Conservation (phyloP, 2,888 invertebrate genomes). For the Thyatira batis region DNA sequence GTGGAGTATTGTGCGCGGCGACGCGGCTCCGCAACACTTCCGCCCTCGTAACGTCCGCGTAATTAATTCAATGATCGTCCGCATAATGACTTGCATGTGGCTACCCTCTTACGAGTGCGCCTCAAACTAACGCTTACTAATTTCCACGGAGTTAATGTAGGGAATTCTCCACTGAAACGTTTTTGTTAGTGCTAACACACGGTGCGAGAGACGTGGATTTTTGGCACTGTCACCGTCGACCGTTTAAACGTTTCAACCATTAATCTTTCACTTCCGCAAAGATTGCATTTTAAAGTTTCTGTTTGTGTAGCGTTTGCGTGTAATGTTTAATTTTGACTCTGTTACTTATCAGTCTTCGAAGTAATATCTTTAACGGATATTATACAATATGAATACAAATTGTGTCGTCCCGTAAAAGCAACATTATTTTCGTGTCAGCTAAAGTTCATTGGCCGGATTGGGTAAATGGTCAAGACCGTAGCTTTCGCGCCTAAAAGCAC, state of each 20-base stretch:
- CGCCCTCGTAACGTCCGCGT: slow-evolving; percentile 57
- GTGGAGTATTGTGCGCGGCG: slow-evolving; percentile 25
- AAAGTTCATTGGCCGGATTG: slow-evolving; percentile 18
- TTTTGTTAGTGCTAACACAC: slow-evolving; percentile 63
- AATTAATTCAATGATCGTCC: slow-evolving; percentile 81
- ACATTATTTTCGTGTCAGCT: slow-evolving; percentile 37
- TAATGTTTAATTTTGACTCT: slow-evolving; percentile 58
- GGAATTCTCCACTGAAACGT: slow-evolving; percentile 61
- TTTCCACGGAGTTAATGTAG: slow-evolving; percentile 70
- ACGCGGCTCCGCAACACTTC: slow-evolving; percentile 50
- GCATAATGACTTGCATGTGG: slow-evolving; percentile 79
- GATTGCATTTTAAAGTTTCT: slow-evolving; percentile 76
- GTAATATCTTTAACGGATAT: slow-evolving; percentile 12
- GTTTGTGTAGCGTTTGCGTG: slow-evolving; percentile 65
- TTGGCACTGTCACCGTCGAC: slow-evolving; percentile 67
- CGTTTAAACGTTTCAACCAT: slow-evolving; percentile 69
- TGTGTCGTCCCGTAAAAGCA: slow-evolving; percentile 35
- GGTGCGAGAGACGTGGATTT: slow-evolving; percentile 50
- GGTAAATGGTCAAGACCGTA: slow-evolving; percentile 34
- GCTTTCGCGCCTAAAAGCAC: slow-evolving; percentile 21
- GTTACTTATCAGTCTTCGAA: not conserved
- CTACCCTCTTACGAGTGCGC: slow-evolving; percentile 55
- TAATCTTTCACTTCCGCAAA: slow-evolving; percentile 70
- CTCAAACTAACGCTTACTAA: slow-evolving; percentile 71
- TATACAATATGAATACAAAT: slow-evolving; percentile 48